Evolutionary conservation across 1,140 invertebrate genomes (phyloP).

Genomic region (Drosophila saltans): DNA sequence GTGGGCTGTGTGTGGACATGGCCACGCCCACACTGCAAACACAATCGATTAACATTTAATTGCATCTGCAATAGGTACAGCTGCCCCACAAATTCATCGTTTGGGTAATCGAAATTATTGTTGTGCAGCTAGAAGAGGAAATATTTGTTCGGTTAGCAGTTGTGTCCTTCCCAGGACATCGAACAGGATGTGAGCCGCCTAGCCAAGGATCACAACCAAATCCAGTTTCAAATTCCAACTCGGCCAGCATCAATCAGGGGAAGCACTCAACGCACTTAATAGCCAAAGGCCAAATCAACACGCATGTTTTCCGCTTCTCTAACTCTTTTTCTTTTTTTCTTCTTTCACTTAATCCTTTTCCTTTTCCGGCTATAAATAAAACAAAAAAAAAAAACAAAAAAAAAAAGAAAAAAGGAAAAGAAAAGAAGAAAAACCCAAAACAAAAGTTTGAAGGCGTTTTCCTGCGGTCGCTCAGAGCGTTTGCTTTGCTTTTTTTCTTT

Average conservation of each 20-base stretch:
- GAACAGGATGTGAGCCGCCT: not conserved
- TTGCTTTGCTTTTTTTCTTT: conserved; percentile 22
- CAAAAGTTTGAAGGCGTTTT: conserved; percentile 53
- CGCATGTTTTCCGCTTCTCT: conserved; percentile 26
- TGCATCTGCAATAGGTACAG: conserved; percentile 53
- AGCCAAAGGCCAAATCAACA: conserved; percentile 47
- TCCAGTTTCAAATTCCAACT: not conserved
- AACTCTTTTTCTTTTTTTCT: not conserved
- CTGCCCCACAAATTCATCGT: conserved; percentile 32
- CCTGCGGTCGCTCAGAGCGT: conserved; percentile 44
- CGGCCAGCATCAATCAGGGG: conserved; percentile 21
- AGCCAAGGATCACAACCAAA: not conserved
- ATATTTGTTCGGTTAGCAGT: conserved; percentile 14
- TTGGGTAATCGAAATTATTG: conserved; percentile 72
- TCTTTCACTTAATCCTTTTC: conserved; percentile 24
- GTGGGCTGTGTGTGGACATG: conserved; percentile 37
- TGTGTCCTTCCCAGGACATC: not conserved
- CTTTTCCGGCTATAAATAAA: conserved; percentile 12
- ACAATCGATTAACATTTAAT: conserved; percentile 79
- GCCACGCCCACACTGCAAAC: conserved; percentile 41
- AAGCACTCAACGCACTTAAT: conserved; percentile 41
- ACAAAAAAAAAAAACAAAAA: not conserved
- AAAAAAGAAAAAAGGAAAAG: conserved; percentile 44
- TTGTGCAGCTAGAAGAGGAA: conserved; percentile 37
- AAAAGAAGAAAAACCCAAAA: conserved; percentile 22